Conservation (phyloP, 2,113 vertebrate species). For the Paramormyrops kingsleyae region DNA sequence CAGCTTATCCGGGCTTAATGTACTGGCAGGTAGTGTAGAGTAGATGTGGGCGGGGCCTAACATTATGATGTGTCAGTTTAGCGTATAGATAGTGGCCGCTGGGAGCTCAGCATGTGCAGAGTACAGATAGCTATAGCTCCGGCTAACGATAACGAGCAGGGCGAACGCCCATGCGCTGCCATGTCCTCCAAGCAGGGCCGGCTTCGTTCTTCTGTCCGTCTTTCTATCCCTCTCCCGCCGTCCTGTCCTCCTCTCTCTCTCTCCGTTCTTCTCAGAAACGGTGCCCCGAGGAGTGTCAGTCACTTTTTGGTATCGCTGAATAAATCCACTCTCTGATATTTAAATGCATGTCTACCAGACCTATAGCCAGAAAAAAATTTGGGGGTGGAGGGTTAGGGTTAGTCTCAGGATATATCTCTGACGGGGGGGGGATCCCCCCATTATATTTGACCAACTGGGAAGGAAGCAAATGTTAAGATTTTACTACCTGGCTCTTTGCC, state of each 20-base stretch:
- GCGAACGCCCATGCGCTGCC: no score
- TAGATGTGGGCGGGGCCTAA: background rate
- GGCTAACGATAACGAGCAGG: constrained; percentile 37
- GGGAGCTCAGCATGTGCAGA: constrained; percentile 36
- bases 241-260: no score
- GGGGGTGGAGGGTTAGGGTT: background rate
- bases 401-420: no score
- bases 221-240: no score
- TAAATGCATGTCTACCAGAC: background rate
- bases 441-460: background rate
- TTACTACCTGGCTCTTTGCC: background rate
- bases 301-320: no score
- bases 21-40: background rate
- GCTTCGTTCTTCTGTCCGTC: no score
- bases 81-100: constrained; percentile 6
- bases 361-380: background rate
- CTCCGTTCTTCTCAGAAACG: no score
- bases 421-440: background rate
- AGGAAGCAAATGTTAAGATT: background rate
- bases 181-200: no score
- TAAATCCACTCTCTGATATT: background rate
- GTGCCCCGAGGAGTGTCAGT: no score
- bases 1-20: background rate
- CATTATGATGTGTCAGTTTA: constrained; percentile 30
- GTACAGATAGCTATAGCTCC: constrained; percentile 46